A percentile compares a stretch with the other conserved stretches of the same genome.
phyloP scores from a whole-genome alignment of 2,113 vertebrate genomes.

The Clarias batrachus region DNA sequence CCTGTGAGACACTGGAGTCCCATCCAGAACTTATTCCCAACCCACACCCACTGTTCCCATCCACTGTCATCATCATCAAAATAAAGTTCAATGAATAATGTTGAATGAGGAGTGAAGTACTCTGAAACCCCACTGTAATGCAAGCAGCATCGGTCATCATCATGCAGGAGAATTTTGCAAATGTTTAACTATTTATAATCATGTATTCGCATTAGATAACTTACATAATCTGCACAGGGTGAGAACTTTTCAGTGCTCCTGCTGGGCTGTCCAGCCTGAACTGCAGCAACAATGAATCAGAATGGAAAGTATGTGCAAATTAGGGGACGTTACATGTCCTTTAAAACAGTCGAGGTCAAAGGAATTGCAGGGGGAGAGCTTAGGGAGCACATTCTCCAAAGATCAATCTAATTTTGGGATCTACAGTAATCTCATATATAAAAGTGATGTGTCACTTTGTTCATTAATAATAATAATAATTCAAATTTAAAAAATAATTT shows the following conservation, averaged over 20 bases:
- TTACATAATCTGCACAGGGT: background rate
- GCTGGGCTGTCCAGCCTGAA: background rate
- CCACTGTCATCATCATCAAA: background rate
- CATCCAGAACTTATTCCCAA: background rate
- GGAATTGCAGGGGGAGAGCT: background rate
- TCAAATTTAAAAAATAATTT: background rate
- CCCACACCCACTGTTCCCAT: background rate
- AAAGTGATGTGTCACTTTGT: background rate
- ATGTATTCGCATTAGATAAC: constrained; percentile 1
- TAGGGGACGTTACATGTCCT: background rate
- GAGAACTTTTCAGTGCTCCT: background rate
- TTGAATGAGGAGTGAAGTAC: constrained; percentile 9
- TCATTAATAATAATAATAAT: background rate
- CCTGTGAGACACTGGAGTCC: background rate
- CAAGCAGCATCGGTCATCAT: constrained; percentile 34
- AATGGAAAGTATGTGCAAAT: constrained; percentile 10
- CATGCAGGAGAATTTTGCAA: constrained; percentile 14
- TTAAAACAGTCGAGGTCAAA: background rate
- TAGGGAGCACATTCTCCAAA: background rate
- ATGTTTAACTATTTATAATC: constrained; percentile 37
- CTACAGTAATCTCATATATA: background rate
- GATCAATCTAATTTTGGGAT: background rate
- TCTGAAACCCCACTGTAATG: constrained; percentile 35
- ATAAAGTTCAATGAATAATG: background rate
- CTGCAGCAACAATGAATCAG: background rate